These are phyloP conservation scores for Dryobota labecula DNA, from an alignment of 2,888 invertebrate species.

Conservation along the genomic window DNA sequence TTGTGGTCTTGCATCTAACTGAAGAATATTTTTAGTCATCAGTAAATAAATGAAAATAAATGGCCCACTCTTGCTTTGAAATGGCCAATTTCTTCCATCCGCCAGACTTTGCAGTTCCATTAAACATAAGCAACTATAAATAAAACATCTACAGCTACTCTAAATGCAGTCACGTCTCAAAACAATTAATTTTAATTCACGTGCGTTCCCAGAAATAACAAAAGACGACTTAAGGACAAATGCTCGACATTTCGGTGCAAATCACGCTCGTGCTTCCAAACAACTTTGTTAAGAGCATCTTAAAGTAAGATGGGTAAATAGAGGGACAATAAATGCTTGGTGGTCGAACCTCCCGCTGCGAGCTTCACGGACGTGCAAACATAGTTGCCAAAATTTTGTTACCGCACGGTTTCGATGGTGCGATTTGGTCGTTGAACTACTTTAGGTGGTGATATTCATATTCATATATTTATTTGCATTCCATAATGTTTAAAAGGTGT, in stretches of 20 bases:
- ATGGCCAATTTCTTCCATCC: conserved; percentile 7
- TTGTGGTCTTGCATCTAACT: background rate
- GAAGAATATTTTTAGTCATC: background rate
- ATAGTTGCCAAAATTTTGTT: conserved; percentile 79
- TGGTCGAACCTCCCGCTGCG: conserved; percentile 84
- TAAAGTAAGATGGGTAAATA: conserved; percentile 71
- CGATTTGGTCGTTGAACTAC: conserved; percentile 29
- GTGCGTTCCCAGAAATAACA: conserved; percentile 48
- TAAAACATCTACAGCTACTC: conserved; percentile 45
- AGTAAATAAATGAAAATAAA: conserved; percentile 15
- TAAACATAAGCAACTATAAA: conserved; percentile 30
- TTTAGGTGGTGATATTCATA: too few species aligned
- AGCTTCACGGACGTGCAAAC: conserved; percentile 82
- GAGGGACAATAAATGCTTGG: conserved; percentile 74
- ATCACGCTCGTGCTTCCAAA: conserved; percentile 68
- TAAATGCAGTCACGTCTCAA: conserved; percentile 18
- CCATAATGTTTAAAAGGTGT: too few species aligned
- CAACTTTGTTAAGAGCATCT: conserved; percentile 72
- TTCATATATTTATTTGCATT: too few species aligned
- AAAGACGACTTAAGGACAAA: conserved; percentile 49
- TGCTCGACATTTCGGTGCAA: conserved; percentile 58
- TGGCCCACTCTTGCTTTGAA: background rate
- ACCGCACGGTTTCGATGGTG: conserved; percentile 71
- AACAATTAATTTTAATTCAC: conserved; percentile 56
- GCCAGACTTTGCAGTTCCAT: conserved; percentile 24